phyloP scores from a whole-genome alignment of 92 coral and sea anemone species.

The Montipora capitata region DNA sequence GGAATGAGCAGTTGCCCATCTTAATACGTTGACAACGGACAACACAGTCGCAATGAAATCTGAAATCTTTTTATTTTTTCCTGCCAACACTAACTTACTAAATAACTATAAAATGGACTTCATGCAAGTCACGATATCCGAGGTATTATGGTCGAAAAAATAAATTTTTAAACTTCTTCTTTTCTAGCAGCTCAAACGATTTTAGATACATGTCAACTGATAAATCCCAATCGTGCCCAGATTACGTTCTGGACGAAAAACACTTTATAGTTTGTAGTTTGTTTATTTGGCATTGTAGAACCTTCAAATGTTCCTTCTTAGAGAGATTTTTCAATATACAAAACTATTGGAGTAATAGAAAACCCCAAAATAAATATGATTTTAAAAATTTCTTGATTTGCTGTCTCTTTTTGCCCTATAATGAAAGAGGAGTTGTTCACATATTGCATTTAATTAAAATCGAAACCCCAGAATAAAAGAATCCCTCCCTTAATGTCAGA shows the following conservation, averaged over 20 bases:
- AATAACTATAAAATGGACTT: not conserved
- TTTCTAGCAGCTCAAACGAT: no score
- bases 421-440: not conserved
- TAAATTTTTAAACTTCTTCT: no score
- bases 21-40: no score
- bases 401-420: not conserved
- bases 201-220: no score
- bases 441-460: not conserved
- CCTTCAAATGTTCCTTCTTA: not conserved
- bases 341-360: constrained; percentile 21
- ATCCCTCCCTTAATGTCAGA: no score
- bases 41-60: not conserved
- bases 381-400: not conserved
- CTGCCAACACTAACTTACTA: not conserved
- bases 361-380: not conserved
- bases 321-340: constrained; percentile 17
- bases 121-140: not conserved
- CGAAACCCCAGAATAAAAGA: no score
- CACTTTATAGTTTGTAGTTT: no score
- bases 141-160: not conserved
- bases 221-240: no score
- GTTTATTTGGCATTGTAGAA: no score
- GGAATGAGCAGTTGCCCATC: no score
- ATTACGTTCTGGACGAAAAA: no score
- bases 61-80: not conserved